Conservation (phyloP, 2,113 vertebrate species). For the Lamprotornis superbus region DNA sequence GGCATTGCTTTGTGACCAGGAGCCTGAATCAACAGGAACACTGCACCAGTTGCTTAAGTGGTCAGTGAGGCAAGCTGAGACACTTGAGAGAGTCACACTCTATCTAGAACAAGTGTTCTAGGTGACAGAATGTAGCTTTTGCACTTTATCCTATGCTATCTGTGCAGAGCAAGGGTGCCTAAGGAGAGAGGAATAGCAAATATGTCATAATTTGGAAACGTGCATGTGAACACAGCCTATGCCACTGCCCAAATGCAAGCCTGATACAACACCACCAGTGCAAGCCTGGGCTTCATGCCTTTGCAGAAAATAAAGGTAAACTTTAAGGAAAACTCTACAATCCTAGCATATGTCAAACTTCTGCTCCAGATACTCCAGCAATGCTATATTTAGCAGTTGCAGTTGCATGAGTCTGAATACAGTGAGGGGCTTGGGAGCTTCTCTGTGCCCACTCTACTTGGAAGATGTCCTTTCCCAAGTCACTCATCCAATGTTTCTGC, state of each 20-base stretch:
- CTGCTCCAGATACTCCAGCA: neutral
- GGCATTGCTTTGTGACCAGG: neutral
- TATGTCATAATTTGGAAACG: neutral
- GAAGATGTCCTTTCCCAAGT: neutral
- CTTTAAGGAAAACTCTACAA: neutral
- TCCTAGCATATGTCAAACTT: neutral
- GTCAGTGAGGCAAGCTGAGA: neutral
- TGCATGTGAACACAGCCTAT: rapidly evolving
- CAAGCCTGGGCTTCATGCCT: neutral
- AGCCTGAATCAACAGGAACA: neutral
- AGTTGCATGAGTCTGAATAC: neutral
- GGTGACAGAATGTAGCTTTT: neutral
- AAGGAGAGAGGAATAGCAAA: neutral
- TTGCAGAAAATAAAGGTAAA: neutral
- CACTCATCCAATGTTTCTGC: neutral
- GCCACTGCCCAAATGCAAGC: neutral
- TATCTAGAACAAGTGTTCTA: neutral
- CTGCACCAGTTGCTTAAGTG: neutral
- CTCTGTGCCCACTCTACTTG: neutral
- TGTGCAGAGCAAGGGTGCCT: neutral
- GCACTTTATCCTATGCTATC: neutral
- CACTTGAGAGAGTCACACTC: neutral
- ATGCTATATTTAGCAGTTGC: neutral
- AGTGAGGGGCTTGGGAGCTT: rapidly evolving
- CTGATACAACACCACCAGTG: rapidly evolving